Percentiles rank a stretch among this genome's conserved stretches.
Conservation (phyloP, 2,797 vertebrate genomes). For the Malacoctenus gilli region DNA sequence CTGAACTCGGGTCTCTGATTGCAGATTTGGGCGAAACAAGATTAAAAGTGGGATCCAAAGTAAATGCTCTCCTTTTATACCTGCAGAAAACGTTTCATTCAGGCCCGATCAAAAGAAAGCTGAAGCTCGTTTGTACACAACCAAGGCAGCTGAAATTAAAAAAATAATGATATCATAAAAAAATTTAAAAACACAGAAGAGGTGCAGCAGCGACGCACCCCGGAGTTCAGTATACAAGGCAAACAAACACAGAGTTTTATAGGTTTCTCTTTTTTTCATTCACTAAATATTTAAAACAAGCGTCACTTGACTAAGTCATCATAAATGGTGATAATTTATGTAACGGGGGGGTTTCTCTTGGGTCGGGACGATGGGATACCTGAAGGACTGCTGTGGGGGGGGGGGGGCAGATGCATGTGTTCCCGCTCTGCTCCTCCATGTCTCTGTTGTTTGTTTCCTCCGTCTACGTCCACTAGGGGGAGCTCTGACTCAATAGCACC, state of each 20-base stretch:
- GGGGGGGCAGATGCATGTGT: too few relatives aligned
- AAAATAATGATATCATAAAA: slow-evolving; percentile 11
- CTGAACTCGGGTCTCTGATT: too few relatives aligned
- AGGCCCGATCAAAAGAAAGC: slow-evolving; percentile 14
- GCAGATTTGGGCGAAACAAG: slow-evolving; percentile 49
- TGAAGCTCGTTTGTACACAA: slow-evolving; percentile 26
- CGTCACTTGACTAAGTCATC: slow-evolving; percentile 78
- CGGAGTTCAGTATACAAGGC: slow-evolving; percentile 79
- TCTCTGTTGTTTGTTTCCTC: slow-evolving; percentile 25
- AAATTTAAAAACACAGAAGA: slow-evolving; percentile 55
- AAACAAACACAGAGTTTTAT: slow-evolving; percentile 83
- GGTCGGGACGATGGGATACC: slow-evolving; percentile 71
- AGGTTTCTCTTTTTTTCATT: slow-evolving; percentile 78
- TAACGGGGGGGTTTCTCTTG: slow-evolving; percentile 48
- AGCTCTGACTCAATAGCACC: slow-evolving; percentile 78
- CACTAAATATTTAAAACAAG: slow-evolving; percentile 86
- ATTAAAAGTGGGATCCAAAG: slow-evolving; percentile 6
- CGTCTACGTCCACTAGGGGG: slow-evolving; percentile 65
- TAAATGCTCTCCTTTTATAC: slow-evolving; percentile 17
- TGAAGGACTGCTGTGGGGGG: slow-evolving; percentile 63
- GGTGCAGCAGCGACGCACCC: slow-evolving; percentile 66
- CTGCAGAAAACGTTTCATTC: slow-evolving; percentile 12
- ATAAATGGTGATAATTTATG: slow-evolving; percentile 69
- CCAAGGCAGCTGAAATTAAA: slow-evolving; percentile 71
- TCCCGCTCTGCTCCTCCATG: slow-evolving; percentile 12